Evolutionary conservation across 2,888 invertebrate species (phyloP).

Genomic region (Conus canariensis): DNA sequence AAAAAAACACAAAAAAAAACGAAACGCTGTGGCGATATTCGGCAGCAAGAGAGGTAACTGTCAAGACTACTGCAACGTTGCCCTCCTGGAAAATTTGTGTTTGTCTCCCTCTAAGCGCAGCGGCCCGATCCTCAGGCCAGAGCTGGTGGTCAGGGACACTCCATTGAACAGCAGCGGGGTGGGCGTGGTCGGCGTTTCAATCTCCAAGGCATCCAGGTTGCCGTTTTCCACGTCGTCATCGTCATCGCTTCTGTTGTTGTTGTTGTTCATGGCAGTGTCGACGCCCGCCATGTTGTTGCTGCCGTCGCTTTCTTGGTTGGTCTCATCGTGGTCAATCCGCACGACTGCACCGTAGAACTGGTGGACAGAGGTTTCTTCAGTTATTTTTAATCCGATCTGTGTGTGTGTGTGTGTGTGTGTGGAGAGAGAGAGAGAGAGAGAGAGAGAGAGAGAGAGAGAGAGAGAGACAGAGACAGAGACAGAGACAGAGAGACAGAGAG

Average conservation of each 20-base stretch:
- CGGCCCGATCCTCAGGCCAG: background rate
- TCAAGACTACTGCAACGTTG: background rate
- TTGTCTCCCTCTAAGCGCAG: constrained; percentile 22
- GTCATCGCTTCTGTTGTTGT: constrained; percentile 12
- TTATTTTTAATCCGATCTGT: background rate
- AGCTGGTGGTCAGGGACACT: background rate
- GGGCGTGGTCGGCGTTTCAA: constrained; percentile 24
- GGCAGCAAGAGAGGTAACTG: background rate
- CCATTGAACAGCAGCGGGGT: constrained; percentile 26
- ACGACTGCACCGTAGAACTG: background rate
- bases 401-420: background rate
- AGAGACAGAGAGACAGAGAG: too few species aligned
- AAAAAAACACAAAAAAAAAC: too few species aligned
- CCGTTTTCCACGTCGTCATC: background rate
- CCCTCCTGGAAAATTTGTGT: background rate
- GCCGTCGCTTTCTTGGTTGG: background rate
- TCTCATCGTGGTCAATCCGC: background rate
- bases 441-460: too few species aligned
- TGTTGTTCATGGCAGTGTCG: background rate
- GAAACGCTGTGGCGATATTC: too few species aligned
- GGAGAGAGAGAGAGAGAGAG: too few species aligned
- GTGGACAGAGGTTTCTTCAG: background rate
- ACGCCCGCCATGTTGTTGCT: background rate
- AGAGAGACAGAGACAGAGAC: too few species aligned
- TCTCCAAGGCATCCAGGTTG: background rate